Base-by-base conservation (phyloP, 2,888 invertebrate genomes). In the Drosophila percnosoma region DNA sequence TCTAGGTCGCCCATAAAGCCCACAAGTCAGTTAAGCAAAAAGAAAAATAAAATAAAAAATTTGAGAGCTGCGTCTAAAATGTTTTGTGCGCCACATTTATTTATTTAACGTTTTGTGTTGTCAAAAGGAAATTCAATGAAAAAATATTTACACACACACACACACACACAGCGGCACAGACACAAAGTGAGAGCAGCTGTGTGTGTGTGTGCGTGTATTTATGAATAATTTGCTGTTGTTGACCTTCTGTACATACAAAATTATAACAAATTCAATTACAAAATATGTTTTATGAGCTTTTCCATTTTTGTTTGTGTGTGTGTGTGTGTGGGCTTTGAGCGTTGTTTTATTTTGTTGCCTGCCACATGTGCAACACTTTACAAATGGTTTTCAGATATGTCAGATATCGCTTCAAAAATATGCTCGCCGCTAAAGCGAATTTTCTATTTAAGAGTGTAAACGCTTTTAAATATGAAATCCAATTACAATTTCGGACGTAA, bases 181-280 rank as follows among this genome's bases (percentile, higher is more conserved):
- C 58, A 69, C 34, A 24, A 29, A 58, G 33, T 24, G 11, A 27
- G 11, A 24, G 2, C 24, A 34, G 21, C 54, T 38, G 58, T 72
- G 21, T 60, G 31, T 52, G 45, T 45, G 29, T 62, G 33, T 66
- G 57, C 51, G 40, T 60, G 36, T 75, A 29, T 74, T 31, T 36
- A 29, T 54, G 58, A 58, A 78, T 79, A 62, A 69, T 74, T 74
- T 70, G 67, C 38, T 77, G 61, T 27, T 69, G 60, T 65, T 87
- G 85, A 82, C 83, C 83, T 78, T 79, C 65, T 63, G 69, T 67
- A 70, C 72, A 84, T 59, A 73, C 59, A 82, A 87, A 83, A 79
- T 85, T 88, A 86, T 83, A 80, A 75, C 78, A 88, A 86, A 84
- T 84, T 84, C 83, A 88, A 84, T 84, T 88, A 88, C 78, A 75